Evolutionary conservation across 1,140 invertebrate genomes (phyloP), one percentile per base, ranked within the genome.

Genomic region (Ceratosolen fusciceps): DNA sequence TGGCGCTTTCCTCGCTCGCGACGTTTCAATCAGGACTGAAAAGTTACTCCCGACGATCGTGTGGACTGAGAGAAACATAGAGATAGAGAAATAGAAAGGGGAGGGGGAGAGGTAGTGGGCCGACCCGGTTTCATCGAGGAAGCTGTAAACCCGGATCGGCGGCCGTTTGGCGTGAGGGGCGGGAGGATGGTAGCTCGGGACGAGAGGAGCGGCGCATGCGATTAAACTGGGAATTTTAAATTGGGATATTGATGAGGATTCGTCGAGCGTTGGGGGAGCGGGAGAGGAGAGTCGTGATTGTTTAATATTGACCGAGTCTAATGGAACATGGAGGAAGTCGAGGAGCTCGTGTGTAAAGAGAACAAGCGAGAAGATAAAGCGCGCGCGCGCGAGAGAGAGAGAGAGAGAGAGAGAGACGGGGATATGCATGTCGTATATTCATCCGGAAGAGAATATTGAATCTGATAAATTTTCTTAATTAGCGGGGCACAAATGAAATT

Each of bases 231-330:
- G 72, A 75, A 80, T 80, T 80, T 80, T 80, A 80, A 80, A 80
- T 80, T 75, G 67, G 62, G 73, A 75, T 75, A 80, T 80, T 71
- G 79, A 70, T 71, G 79, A 70, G 73, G 52, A 73, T 49, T 70
- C 73, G 52, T n/a, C 39, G 21, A n/a, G n/a, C n/a, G n/a, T n/a
- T n/a, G n/a, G n/a, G n/a, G n/a, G n/a, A n/a, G n/a, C n/a, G n/a
- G n/a, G n/a, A n/a, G n/a, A n/a, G 39, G 65, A 31, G 54, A 70
- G 49, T 80, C 73, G 49, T 29, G 67, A 76, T 80, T 80, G 67
- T 80, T 80, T 80, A 80, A 80, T 80, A 80, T 80, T 76, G 79
- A 80, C 79, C 74, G 29, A 76, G 73, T 76, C 67, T 80, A 80
- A 80, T 80, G 74, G 74, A 76, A 76, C 74, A 70, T 65, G n/a